Evolutionary conservation across 2,113 vertebrate genomes (phyloP).

Genomic region (Aegypius monachus): DNA sequence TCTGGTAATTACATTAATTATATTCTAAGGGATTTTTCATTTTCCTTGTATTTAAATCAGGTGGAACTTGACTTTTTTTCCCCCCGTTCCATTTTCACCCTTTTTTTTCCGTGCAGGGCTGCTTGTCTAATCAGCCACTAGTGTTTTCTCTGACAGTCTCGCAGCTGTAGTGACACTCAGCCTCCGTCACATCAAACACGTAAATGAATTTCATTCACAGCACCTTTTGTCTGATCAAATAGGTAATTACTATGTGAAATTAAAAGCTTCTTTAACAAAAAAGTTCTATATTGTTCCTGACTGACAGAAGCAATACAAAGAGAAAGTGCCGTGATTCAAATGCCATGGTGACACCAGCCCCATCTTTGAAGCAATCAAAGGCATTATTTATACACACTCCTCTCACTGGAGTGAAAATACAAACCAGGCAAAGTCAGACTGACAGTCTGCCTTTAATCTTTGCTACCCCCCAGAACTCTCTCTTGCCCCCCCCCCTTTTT

Average conservation of each 20-base stretch:
- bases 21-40: neutral
- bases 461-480: neutral
- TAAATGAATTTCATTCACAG: constrained; percentile 62
- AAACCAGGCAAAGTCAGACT: constrained; percentile 46
- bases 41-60: neutral
- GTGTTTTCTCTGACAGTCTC: constrained; percentile 56
- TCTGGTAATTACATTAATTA: neutral
- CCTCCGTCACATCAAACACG: constrained; percentile 62
- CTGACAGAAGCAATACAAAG: constrained; percentile 60
- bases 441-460: constrained; percentile 66
- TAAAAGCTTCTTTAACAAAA: constrained; percentile 67
- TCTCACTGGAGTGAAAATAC: constrained; percentile 29
- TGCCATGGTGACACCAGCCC: constrained; percentile 23
- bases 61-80: neutral
- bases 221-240: constrained; percentile 74
- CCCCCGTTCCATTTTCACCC: neutral
- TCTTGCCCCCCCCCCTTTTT: neutral
- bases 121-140: constrained; percentile 58
- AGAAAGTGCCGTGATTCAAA: constrained; percentile 22
- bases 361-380: constrained; percentile 64
- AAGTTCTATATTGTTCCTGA: constrained; percentile 67
- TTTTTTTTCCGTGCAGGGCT: neutral
- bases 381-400: constrained; percentile 48
- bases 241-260: constrained; percentile 71
- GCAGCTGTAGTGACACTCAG: constrained; percentile 60